These are phyloP conservation scores for Lithobates pipiens DNA, from an alignment of 2,797 vertebrate genomes.

Conservation along the genomic window DNA sequence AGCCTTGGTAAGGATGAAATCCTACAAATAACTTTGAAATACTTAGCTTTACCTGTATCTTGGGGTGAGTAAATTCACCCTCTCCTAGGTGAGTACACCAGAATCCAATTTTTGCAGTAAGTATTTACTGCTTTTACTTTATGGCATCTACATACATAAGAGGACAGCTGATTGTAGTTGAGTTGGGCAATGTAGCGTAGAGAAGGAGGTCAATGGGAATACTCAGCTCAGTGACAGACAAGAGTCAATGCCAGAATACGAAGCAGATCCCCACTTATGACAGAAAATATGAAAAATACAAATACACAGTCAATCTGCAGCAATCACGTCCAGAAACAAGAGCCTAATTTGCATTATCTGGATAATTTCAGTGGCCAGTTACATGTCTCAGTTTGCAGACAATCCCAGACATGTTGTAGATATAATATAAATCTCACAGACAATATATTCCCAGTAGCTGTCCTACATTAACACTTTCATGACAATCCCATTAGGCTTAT, in stretches of 20 bases:
- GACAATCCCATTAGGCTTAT: too few species aligned
- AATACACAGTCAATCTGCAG: conserved; percentile 46
- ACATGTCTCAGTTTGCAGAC: conserved; percentile 16
- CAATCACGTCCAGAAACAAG: conserved; percentile 35
- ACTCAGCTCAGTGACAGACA: conserved; percentile 20
- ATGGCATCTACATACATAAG: too few species aligned
- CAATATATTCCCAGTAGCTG: neutral
- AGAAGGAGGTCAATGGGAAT: conserved; percentile 8
- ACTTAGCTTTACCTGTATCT: too few species aligned
- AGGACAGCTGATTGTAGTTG: too few species aligned
- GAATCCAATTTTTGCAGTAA: too few species aligned
- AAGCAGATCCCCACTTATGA: conserved; percentile 22
- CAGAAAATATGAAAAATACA: conserved; percentile 28
- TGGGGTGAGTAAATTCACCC: too few species aligned
- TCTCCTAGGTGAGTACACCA: too few species aligned
- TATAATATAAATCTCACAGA: neutral
- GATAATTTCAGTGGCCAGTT: conserved; percentile 26
- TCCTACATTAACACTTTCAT: neutral
- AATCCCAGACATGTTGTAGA: neutral
- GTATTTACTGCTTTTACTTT: too few species aligned
- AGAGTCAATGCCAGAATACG: conserved; percentile 22
- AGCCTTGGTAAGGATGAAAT: too few species aligned
- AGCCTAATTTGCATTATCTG: conserved; percentile 31
- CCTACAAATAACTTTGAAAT: too few species aligned
- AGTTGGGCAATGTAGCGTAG: neutral